Conservation (phyloP, 2,797 vertebrate genomes). For the Phoeniculus purpureus region DNA sequence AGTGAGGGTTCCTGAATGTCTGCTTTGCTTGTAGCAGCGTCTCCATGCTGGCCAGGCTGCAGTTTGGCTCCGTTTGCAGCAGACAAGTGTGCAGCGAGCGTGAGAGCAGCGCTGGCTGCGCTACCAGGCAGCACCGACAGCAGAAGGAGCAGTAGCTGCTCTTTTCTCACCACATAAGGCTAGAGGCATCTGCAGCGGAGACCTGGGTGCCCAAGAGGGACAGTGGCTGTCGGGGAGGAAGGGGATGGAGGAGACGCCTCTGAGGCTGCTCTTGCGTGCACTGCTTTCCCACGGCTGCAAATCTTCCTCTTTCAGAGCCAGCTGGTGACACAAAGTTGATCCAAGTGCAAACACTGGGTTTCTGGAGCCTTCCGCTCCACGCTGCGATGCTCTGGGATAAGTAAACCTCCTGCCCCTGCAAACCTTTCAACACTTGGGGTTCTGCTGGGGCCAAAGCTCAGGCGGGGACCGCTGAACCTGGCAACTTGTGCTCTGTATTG, state of each 20-base stretch:
- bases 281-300: background rate
- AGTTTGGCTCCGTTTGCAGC: background rate
- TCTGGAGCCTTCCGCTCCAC: background rate
- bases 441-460: background rate
- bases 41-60: background rate
- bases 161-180: background rate
- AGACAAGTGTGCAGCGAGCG: background rate
- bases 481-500: background rate
- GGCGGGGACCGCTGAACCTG: background rate
- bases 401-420: background rate
- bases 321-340: background rate
- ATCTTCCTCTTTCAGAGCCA: background rate
- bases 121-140: background rate
- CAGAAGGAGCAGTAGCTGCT: background rate
- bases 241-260: background rate
- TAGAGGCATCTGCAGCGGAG: background rate
- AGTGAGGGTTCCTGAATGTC: fast-evolving
- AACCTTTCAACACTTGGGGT: background rate
- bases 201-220: background rate
- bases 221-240: background rate
- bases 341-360: constrained; percentile 2
- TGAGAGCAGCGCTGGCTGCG: fast-evolving
- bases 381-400: background rate
- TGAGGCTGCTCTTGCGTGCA: background rate
- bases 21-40: background rate